phyloP scores from a whole-genome alignment of 2,888 invertebrate species.

The Mimumesa dahlbomi region DNA sequence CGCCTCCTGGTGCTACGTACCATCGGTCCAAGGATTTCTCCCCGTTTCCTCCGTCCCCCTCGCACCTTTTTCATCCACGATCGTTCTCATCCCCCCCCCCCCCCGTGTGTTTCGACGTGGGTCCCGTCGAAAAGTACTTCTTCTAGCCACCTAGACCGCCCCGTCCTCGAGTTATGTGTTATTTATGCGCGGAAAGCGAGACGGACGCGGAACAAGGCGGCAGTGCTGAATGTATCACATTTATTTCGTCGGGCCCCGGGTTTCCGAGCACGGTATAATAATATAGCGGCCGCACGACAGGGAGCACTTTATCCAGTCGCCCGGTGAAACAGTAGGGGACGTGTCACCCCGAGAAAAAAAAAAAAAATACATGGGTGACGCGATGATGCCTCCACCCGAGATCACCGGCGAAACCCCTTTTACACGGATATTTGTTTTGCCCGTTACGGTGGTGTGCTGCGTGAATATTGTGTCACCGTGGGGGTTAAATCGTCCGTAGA shows the following conservation, averaged over 20 bases:
- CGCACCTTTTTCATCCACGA: constrained; percentile 16
- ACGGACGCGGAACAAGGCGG: constrained; percentile 58
- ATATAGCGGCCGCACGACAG: constrained; percentile 61
- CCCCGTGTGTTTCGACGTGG: no score
- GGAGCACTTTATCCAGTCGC: constrained; percentile 66
- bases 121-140: constrained; percentile 44
- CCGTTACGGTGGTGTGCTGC: constrained; percentile 16
- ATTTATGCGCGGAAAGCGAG: constrained; percentile 68
- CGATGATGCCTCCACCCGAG: constrained; percentile 26
- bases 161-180: constrained; percentile 64
- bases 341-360: constrained; percentile 55
- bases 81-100: no score
- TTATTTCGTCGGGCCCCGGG: constrained; percentile 62
- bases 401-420: constrained; percentile 18
- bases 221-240: constrained; percentile 74
- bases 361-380: constrained; percentile 53
- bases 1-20: constrained; percentile 73
- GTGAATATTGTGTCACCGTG: background rate
- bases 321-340: constrained; percentile 59
- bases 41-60: constrained; percentile 4
- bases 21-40: constrained; percentile 41
- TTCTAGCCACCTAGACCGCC: constrained; percentile 45
- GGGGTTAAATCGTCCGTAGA: no score
- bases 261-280: constrained; percentile 43
- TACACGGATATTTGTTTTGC: constrained; percentile 26